A percentile compares a stretch with the other conserved stretches of the same genome.
These are phyloP conservation scores for Whitmania pigra DNA, from an alignment of 1,140 invertebrate species.

Conservation along the genomic window DNA sequence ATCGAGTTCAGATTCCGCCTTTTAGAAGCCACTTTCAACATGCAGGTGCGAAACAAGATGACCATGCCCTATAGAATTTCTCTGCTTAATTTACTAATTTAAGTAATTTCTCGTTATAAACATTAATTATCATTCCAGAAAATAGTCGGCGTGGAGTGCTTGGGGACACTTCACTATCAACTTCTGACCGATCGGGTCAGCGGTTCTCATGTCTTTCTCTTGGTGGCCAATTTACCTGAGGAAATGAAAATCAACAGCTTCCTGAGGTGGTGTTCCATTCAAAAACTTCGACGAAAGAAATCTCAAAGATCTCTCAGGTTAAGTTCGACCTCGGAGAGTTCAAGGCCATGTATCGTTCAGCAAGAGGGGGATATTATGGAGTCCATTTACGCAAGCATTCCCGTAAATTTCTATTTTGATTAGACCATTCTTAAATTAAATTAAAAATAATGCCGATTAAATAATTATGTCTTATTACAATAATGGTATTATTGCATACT, in stretches of 20 bases:
- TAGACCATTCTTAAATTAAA: no score
- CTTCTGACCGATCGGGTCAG: neutral
- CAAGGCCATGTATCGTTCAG: neutral
- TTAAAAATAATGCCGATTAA: no score
- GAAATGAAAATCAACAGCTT: neutral
- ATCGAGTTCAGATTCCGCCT: constrained; percentile 3
- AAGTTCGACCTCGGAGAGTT: no score
- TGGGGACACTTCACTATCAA: constrained; percentile 7
- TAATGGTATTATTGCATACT: no score
- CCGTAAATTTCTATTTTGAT: neutral
- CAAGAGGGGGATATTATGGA: neutral
- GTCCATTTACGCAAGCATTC: neutral
- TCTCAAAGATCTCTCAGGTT: no score
- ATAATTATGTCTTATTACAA: no score
- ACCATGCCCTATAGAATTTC: no score
- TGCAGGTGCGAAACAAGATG: neutral
- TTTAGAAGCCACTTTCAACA: neutral
- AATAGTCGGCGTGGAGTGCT: neutral
- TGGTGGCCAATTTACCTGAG: neutral
- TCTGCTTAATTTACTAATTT: no score
- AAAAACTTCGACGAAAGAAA: neutral
- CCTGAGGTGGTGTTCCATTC: neutral
- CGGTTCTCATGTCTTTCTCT: constrained; percentile 2
- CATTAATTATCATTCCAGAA: neutral
- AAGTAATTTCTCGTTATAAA: no score